A percentile compares a stretch with the other conserved stretches of the same genome.
phyloP scores from a whole-genome alignment of 2,113 vertebrate species.

The Entomyzon cyanotis region DNA sequence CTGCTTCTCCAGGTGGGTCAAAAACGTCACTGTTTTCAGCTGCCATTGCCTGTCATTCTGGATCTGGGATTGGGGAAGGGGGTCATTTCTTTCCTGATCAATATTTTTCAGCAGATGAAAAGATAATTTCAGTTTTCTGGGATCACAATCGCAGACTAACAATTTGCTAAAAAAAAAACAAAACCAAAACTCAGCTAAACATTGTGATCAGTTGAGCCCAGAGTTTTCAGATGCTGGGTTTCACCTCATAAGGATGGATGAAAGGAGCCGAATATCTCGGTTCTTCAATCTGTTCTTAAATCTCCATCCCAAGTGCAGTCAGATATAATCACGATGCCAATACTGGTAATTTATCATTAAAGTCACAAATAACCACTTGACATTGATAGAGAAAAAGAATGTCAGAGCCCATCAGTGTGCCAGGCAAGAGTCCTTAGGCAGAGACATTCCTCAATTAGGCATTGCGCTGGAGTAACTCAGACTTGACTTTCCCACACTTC shows the following conservation, averaged over 20 bases:
- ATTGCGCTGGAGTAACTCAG: background rate
- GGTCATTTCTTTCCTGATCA: background rate
- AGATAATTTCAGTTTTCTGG: background rate
- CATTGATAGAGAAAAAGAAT: slow-evolving; percentile 13
- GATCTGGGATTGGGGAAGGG: background rate
- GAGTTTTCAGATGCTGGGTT: background rate
- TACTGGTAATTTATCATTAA: slow-evolving; percentile 45
- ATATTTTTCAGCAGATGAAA: background rate
- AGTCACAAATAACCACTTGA: slow-evolving; percentile 24
- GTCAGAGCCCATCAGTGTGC: slow-evolving; percentile 12
- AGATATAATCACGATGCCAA: slow-evolving; percentile 7
- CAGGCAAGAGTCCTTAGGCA: background rate
- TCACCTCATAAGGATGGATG: background rate
- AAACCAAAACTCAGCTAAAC: background rate
- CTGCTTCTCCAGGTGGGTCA: background rate
- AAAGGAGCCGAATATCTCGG: background rate
- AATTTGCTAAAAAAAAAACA: background rate
- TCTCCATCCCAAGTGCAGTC: slow-evolving; percentile 7
- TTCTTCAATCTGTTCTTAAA: background rate
- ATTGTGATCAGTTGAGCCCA: background rate
- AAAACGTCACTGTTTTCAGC: background rate
- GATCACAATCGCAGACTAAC: background rate
- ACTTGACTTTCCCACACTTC: background rate
- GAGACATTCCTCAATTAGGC: background rate
- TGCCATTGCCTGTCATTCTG: background rate